Evolutionary conservation across 2,113 vertebrate species (phyloP), one percentile per base, ranked within the genome.

Genomic region (Micronycteris hirsuta): DNA sequence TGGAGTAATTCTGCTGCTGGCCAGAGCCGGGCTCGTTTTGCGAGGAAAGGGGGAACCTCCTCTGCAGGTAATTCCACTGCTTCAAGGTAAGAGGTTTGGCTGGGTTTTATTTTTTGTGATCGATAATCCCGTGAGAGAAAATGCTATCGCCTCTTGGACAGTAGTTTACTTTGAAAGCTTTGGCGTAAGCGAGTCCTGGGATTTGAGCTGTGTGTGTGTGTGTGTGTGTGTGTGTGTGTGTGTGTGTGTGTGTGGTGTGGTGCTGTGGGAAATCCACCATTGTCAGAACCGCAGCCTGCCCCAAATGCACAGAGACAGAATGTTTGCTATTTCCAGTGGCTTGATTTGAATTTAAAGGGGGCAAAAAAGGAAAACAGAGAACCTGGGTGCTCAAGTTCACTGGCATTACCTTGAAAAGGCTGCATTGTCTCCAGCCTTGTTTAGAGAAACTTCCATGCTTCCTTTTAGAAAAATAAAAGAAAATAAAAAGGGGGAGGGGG

Each of bases 21-120:
- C 63, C 95, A 97, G 91, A 98, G 93, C 84, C 97, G 84, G 97
- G 96, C 56, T 98, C 95, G 45, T 94, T 97, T 88, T 87, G 77
- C 94, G 78, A 96, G 96, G 73, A 77, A 83, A 97, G 94, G 97
- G 94, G 97, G 97, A 41, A 94, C 91, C 80, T 97, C 96, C 94
- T 96, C 98, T 97, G 97, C 98, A 97, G 98, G 98, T 98, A 97
- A 97, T 98, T 67, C 89, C 47, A 95, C 95, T 97, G 98, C 97
- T 98, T 97, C 97, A 98, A 99, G 98, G 98, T 99, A 99, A 98
- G 98, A 89, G 95, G 96, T 97, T 61, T 93, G 94, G 96, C 86
- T 9, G 96, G 96, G 85, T 73, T 95, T 96, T 77, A 38, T 97
- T 96, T 87, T 95, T 94, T 22, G 96, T 97, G 97, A 92, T 94